Evolutionary conservation across 2,113 vertebrate species (phyloP).

Genomic region (Gymnobelideus leadbeateri): DNA sequence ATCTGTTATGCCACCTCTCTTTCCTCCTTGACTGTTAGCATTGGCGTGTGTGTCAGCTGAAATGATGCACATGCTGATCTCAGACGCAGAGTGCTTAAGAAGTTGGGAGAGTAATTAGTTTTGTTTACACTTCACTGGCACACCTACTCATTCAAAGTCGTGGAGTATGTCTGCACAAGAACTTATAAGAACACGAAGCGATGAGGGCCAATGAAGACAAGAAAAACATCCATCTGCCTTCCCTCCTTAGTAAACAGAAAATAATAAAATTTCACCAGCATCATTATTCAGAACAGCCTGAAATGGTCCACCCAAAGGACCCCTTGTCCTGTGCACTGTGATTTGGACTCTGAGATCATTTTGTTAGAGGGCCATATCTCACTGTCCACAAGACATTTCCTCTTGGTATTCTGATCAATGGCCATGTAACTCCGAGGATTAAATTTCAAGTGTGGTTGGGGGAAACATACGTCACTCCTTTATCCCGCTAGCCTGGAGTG

Average conservation of each 20-base stretch:
- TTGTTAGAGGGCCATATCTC: not conserved
- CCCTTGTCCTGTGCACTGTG: not conserved
- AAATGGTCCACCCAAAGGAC: not conserved
- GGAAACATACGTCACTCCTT: not conserved
- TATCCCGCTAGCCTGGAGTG: not conserved
- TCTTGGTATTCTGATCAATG: not conserved
- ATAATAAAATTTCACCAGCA: not conserved
- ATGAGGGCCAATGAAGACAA: not conserved
- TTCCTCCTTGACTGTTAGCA: not conserved
- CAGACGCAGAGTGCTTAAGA: not conserved
- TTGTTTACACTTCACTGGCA: not conserved
- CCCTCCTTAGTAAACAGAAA: not conserved
- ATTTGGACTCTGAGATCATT: not conserved
- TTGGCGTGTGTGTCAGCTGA: not conserved
- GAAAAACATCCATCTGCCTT: not conserved
- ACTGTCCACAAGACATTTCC: constrained; percentile 1
- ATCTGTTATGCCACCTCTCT: fast-evolving
- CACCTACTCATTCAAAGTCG: fast-evolving
- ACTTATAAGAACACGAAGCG: not conserved
- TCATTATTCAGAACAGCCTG: not conserved
- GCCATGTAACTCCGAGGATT: not conserved
- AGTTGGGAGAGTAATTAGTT: not conserved
- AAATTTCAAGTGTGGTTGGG: not conserved
- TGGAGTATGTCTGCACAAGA: not conserved
- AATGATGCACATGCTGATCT: not conserved